Evolutionary conservation across 1,140 invertebrate species (phyloP), one percentile per base, ranked within the genome.

Genomic region (Polypedilum vanderplanki): DNA sequence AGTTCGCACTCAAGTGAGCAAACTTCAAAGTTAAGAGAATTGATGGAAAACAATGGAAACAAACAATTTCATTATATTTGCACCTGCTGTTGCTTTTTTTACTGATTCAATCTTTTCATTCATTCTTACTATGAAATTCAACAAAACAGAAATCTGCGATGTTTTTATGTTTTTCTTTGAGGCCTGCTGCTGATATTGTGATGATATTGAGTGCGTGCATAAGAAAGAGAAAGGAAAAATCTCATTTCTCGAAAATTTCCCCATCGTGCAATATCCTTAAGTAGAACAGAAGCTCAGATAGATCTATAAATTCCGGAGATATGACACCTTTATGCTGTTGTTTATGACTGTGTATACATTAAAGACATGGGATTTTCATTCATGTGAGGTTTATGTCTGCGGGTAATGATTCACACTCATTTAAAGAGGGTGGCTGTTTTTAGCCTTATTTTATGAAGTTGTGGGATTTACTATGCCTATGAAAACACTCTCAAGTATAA

Each of bases 61-160:
- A 57, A 57, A 57, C 46, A 57, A 57, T 57, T 57, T 57, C 46
- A 57, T 57, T 57, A 57, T 57, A n/a, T 57, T 57, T 57, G 46
- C 46, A 57, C 46, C 46, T 57, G 46, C 46, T 57, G 46, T 4
- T 57, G n/a, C n/a, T 57, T 12, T n/a, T 57, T 57, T 15, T 57
- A 8, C n/a, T n/a, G n/a, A n/a, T n/a, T n/a, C n/a, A n/a, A n/a
- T n/a, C n/a, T n/a, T n/a, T n/a, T n/a, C n/a, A n/a, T n/a, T n/a
- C n/a, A n/a, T n/a, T 33, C 24, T 33, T 5, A 33, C 24, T 33
- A 33, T 33, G 24, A 33, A 33, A 33, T 33, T 1, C 24, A 5
- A 1, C 5, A 33, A 33, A 33, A 5, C 5, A 33, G 24, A 33
- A 33, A 33, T 33, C 24, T 33, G 24, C 24, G 24, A 33, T 33